Conservation (phyloP, 2,888 invertebrate species). For the Pseudococcus jackbeardsleyi region DNA sequence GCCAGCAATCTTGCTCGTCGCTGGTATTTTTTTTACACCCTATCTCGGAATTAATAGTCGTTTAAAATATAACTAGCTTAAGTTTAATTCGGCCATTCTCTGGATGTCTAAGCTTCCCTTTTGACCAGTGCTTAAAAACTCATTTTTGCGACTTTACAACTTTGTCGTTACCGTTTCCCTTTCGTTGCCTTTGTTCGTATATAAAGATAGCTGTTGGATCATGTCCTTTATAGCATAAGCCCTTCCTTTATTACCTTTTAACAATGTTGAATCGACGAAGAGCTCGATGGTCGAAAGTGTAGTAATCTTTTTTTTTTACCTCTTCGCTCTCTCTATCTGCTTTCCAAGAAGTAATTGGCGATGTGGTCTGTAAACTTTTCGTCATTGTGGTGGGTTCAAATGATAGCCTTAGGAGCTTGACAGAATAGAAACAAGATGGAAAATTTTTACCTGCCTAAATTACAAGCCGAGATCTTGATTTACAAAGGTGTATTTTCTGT, state of each 20-base stretch:
- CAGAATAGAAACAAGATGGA: background rate
- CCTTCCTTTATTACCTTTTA: slow-evolving; percentile 50
- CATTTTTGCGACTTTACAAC: slow-evolving; percentile 52
- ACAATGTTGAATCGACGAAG: slow-evolving; percentile 20
- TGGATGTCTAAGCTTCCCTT: slow-evolving; percentile 46
- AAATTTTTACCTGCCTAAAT: background rate
- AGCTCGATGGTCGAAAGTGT: background rate
- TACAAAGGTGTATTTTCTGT: too few species aligned
- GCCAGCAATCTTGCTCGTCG: background rate
- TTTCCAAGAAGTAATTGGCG: background rate
- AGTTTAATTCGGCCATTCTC: slow-evolving; percentile 43
- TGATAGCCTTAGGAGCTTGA: background rate
- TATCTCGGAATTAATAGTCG: slow-evolving; percentile 28
- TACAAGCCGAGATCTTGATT: background rate
- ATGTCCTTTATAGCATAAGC: slow-evolving; percentile 18
- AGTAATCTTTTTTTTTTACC: slow-evolving; percentile 6
- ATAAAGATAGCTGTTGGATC: slow-evolving; percentile 8
- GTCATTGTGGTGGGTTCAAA: background rate
- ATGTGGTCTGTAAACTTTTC: background rate
- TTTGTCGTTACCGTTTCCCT: slow-evolving; percentile 6
- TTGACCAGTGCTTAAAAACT: slow-evolving; percentile 55
- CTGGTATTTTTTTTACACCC: slow-evolving; percentile 14
- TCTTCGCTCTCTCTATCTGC: too few species aligned
- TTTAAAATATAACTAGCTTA: slow-evolving; percentile 48
- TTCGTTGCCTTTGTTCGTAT: background rate